Percentiles rank a stretch among this genome's conserved stretches.
Conservation (phyloP, 2,888 invertebrate species). For the Cynaeus angustus region DNA sequence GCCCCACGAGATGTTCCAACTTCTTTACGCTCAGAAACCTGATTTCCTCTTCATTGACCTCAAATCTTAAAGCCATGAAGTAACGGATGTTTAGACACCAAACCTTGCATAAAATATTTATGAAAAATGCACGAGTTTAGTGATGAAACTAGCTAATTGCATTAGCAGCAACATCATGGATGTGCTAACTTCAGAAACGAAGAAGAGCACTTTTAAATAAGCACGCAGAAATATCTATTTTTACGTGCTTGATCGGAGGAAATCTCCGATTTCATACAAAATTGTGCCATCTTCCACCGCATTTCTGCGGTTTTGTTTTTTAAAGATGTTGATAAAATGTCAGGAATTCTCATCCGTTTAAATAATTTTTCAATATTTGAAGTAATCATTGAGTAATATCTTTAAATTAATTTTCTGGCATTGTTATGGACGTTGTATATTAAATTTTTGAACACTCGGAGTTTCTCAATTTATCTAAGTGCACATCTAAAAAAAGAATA, state of each 20-base stretch:
- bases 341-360: too few relatives aligned
- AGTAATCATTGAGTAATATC: too few relatives aligned
- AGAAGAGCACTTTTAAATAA: too few relatives aligned
- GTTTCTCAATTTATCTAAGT: slow-evolving; percentile 4
- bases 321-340: too few relatives aligned
- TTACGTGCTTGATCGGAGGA: too few relatives aligned
- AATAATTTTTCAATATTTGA: too few relatives aligned
- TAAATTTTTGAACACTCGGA: slow-evolving; percentile 1
- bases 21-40: slow-evolving; percentile 46
- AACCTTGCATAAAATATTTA: neutral
- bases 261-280: too few relatives aligned
- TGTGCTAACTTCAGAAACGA: too few relatives aligned
- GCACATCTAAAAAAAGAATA: neutral
- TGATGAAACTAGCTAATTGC: neutral
- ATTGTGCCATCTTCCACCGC: too few relatives aligned
- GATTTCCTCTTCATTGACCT: slow-evolving; percentile 42
- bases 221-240: too few relatives aligned
- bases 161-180: neutral
- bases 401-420: neutral
- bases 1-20: slow-evolving; percentile 45
- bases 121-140: neutral
- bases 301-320: too few relatives aligned
- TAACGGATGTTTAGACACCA: neutral
- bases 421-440: neutral
- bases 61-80: slow-evolving; percentile 28